Percentiles rank a stretch among this genome's conserved stretches.
Evolutionary conservation across 2,113 vertebrate species (phyloP).

Genomic region (Semnornis frantzii): DNA sequence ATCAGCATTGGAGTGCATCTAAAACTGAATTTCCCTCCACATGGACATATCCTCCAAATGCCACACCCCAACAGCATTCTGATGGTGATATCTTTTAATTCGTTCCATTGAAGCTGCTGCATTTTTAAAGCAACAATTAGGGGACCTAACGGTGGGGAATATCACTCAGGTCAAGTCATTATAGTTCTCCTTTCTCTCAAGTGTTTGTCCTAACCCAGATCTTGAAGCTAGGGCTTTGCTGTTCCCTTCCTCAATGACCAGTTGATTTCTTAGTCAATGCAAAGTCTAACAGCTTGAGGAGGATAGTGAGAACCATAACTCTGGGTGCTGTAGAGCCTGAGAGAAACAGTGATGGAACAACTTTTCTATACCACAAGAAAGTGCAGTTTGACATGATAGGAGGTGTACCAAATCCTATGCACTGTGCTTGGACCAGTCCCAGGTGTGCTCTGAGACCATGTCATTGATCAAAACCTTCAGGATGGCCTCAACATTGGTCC

Average conservation of each 20-base stretch:
- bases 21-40: not conserved
- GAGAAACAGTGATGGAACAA: not conserved
- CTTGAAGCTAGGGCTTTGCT: not conserved
- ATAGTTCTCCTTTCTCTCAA: not conserved
- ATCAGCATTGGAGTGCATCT: fast-evolving
- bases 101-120: not conserved
- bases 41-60: not conserved
- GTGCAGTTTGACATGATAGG: not conserved
- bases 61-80: not conserved
- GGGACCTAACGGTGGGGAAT: not conserved
- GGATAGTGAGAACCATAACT: not conserved
- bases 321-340: not conserved
- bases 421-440: not conserved
- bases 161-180: not conserved
- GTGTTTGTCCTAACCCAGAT: not conserved
- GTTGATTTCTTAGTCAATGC: not conserved
- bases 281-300: not conserved
- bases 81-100: not conserved
- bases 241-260: not conserved
- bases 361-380: not conserved
- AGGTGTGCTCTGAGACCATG: not conserved
- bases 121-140: not conserved
- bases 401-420: not conserved
- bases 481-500: not conserved
- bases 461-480: not conserved